Evolutionary conservation across 2,113 vertebrate species (phyloP), one percentile per base, ranked within the genome.

Genomic region (Donacobius atricapilla): DNA sequence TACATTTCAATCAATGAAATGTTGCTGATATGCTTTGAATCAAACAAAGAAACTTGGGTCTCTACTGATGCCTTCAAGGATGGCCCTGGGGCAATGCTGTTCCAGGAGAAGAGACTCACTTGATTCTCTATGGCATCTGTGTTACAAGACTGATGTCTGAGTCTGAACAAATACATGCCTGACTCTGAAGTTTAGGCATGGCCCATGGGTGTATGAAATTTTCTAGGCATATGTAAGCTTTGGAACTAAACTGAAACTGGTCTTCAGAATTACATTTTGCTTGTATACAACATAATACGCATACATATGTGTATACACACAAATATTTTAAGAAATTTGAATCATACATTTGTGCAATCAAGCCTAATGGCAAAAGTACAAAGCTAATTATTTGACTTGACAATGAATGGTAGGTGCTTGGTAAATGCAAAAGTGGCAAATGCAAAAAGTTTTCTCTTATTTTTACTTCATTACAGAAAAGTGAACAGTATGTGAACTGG

Each of bases 31-130:
- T 73, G 76, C 93, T 97, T 92, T 92, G 86, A 96, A 92, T 88
- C 76, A 95, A 86, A 93, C 63, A 88, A 78, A 96, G 64, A 81
- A 90, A 84, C 37, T 56, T 70, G 71, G 60, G 76, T 93, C 87
- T 94, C 93, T 92, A 16, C 88, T 96, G 90, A 93, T 89, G 88
- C 83, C 95, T 93, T 68, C 60, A 63, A 92, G 94, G 92, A 95
- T 78, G 44, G 90, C 92, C 88, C 69, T 94, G 72, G 93, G 93
- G 94, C 93, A 90, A 42, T 71, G 72, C 57, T 94, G 83, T 83
- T 93, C 85, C 76, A 85, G 71, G 54, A 95, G 87, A 87, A 91
- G 65, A 86, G 76, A 89, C 1, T 25, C 19, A 8, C 51, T 94
- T 75, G 76, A 83, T 58, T 94, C 94, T 86, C 90, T 57, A 11